Evolutionary conservation across 2,113 vertebrate species (phyloP), one percentile per base, ranked within the genome.

Genomic region (Corythaeola cristata): DNA sequence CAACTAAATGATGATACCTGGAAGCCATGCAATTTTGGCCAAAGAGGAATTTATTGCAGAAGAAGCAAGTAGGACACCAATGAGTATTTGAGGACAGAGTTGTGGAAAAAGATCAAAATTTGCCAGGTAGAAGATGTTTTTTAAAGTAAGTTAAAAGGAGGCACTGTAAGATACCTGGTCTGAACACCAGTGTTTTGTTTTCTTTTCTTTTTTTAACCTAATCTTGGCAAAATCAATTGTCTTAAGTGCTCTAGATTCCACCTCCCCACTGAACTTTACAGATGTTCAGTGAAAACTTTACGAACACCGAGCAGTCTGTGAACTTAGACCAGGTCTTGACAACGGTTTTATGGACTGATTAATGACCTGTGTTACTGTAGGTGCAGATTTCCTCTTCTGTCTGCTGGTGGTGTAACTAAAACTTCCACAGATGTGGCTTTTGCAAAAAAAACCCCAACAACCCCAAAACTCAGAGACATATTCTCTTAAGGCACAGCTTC

Each of bases 381-480:
- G 76, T 86, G 76, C 45, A 41, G 60, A 3, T 95, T 96, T 90
- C 74, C 76, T 93, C 79, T 97, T 92, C 77, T 94, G 19, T 77
- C 68, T 84, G 35, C 74, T 90, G 47, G 19, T 78, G 53, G 13
- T 71, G 11, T 59, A 67, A 74, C 69, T 47, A 37, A 58, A 93
- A 64, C 52, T 92, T 90, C n/a, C 44, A 33, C 39, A 95, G 58
- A 80, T 77, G 35, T 2, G 75, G 32, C 52, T 94, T 94, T 85
- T 55, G 19, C 3, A 35, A 52, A 91, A 24, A 55, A 66, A 20
- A 9, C 12, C 9, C 6, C 3, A 56, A 8, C 13, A 52, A 17
- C 3, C n/a, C 37, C 13, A 15, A 89, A 89, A 39, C 16, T 2
- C 1, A 67, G 27, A 30, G 16, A 32, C 15, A 3, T 4, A 5